phyloP scores from a whole-genome alignment of 2,113 vertebrate species.

The Malurus elegans region DNA sequence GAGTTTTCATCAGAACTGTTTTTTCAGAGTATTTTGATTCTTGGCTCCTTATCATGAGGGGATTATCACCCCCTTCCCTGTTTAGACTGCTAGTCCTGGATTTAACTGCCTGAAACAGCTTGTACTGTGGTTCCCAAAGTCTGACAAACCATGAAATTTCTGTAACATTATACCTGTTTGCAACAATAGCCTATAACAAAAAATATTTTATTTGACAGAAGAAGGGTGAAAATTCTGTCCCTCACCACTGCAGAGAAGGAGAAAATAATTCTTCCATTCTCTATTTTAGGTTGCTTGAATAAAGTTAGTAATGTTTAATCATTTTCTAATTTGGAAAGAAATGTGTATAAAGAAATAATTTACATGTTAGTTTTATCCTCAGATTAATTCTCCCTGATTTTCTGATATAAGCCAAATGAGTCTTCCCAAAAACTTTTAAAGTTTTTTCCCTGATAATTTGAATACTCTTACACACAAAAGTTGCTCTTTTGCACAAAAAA shows the following conservation, averaged over 20 bases:
- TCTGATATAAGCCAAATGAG: not conserved
- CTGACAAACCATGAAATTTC: not conserved
- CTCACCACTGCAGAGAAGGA: not conserved
- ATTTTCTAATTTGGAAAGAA: not conserved
- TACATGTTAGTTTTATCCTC: not conserved
- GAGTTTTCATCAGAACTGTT: not conserved
- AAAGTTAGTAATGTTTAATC: not conserved
- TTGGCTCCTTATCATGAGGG: not conserved
- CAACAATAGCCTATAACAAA: not conserved
- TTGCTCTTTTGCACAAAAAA: not conserved
- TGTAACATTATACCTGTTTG: not conserved
- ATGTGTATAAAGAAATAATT: not conserved
- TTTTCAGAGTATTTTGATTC: not conserved
- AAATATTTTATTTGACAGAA: not conserved
- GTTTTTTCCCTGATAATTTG: not conserved
- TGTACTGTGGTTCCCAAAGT: not conserved
- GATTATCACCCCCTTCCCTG: not conserved
- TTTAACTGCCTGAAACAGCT: not conserved
- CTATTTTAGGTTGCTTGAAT: not conserved
- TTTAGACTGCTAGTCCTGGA: not conserved
- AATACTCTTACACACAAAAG: not conserved
- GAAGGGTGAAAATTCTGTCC: not conserved
- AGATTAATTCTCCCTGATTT: not conserved
- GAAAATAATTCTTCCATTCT: not conserved
- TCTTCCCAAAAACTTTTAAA: not conserved